phyloP scores from a whole-genome alignment of 2,113 vertebrate species.

The Struthio camelus region DNA sequence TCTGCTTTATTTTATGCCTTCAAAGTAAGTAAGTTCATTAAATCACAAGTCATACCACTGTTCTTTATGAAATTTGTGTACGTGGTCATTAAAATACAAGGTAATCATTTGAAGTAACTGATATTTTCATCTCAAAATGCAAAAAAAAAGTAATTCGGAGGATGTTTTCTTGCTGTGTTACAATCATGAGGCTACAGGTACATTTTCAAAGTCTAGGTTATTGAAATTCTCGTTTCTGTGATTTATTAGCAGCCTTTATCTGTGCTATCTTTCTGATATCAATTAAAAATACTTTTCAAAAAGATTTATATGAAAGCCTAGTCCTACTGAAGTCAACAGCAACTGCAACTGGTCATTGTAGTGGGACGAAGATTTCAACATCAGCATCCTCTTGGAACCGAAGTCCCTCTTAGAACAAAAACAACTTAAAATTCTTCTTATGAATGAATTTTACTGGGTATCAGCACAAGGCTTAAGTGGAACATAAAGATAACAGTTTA shows the following conservation, averaged over 20 bases:
- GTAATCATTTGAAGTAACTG: not conserved
- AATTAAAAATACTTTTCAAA: not conserved
- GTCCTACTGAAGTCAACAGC: not conserved
- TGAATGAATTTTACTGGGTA: not conserved
- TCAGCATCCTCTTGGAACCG: not conserved
- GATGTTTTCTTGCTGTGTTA: not conserved
- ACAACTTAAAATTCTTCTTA: not conserved
- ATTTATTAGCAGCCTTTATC: not conserved
- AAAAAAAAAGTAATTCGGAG: not conserved
- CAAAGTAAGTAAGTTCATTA: not conserved
- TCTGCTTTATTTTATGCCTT: not conserved
- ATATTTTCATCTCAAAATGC: not conserved
- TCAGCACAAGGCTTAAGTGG: not conserved
- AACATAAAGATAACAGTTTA: not conserved
- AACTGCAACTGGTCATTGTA: not conserved
- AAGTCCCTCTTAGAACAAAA: not conserved
- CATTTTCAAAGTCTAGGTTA: not conserved
- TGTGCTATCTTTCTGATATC: not conserved
- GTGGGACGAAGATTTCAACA: not conserved
- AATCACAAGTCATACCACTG: fast-evolving
- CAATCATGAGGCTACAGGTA: not conserved
- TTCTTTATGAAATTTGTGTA: not conserved
- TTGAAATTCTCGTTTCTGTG: not conserved
- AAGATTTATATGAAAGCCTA: not conserved
- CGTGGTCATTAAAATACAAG: not conserved